Base-by-base conservation (phyloP, 2,888 invertebrate species). In the Dione vanillae region DNA sequence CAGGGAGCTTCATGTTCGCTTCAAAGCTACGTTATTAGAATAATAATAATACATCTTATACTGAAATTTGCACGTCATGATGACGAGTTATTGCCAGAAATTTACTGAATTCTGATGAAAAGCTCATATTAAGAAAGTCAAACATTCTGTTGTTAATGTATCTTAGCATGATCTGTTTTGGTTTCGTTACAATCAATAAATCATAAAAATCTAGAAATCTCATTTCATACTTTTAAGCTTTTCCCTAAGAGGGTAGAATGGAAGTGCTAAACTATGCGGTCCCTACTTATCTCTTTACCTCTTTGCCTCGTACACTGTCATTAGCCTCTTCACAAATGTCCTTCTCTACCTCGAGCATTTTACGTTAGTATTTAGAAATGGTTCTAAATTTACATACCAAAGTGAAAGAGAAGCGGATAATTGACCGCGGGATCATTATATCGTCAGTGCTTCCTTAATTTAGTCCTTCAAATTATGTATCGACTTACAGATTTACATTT, bases 41-140 rank as follows among this genome's bases (percentile, higher is more conserved):
- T 71, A 71, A 66, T 66, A 68, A 69, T 56, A 56, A 66, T 68
- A 49, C 52, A 47, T 20, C 45, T 45, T 11, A 65, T 62, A 67
- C 54, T 47, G 37, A 69, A 67, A 67, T 69, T 73, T 41, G 49
- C 49, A 47, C 56, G 45, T 64, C 49, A 64, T 19, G 37, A 64
- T 64, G 64, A 64, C 9, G 5, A 43, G 35, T 14, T 20, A 8
- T 64, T 45, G 0, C 27, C 9, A 20, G 14, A 40, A 61, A 45
- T 35, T 61, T 45, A 27, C 61, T 35, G 27, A 7, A 45, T 45
- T 45, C 11, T 11, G 45, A 45, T 45, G 61, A 61, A 61, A 61
- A 61, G 45, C 61, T 61, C 61, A 20, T 20, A 43, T 59, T 43
- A 61, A n/a, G 43, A 45, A 45, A 45, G 61, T 43, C 11, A 61